A percentile compares a stretch with the other conserved stretches of the same genome.
Conservation (phyloP, 2,888 invertebrate species). For the Helicoverpa assulta region DNA sequence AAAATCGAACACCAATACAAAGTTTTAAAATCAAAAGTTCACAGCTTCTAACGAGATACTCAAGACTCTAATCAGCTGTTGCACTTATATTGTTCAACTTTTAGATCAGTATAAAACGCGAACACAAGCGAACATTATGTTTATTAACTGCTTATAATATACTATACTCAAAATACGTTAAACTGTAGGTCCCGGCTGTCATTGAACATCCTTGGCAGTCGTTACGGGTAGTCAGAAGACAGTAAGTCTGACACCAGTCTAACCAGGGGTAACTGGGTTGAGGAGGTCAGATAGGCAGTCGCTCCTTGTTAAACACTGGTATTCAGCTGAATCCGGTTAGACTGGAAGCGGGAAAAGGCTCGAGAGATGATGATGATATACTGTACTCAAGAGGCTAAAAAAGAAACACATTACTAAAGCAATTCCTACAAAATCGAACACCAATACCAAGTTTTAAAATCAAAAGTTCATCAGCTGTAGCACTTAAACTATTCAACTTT, state of each 20-base stretch:
- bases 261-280: no score
- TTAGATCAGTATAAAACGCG: conserved; percentile 29
- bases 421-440: neutral
- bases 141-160: no score
- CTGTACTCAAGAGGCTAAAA: neutral
- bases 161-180: no score
- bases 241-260: no score
- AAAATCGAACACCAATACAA: neutral
- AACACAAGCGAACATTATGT: neutral
- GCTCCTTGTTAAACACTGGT: no score
- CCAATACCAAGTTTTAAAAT: neutral
- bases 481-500: conserved; percentile 8
- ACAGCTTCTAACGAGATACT: neutral
- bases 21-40: neutral
- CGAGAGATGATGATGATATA: neutral
- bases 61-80: conserved; percentile 11
- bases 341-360: no score
- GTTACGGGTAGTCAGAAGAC: no score
- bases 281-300: no score
- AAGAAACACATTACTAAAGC: neutral
- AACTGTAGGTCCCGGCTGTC: no score
- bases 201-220: no score
- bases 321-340: no score
- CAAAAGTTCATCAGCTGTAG: conserved; percentile 12
- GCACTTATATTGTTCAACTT: conserved; percentile 4